Evolutionary conservation across 1,140 invertebrate species (phyloP), one percentile per base, ranked within the genome.

Genomic region (Pachypeltis micranthus): DNA sequence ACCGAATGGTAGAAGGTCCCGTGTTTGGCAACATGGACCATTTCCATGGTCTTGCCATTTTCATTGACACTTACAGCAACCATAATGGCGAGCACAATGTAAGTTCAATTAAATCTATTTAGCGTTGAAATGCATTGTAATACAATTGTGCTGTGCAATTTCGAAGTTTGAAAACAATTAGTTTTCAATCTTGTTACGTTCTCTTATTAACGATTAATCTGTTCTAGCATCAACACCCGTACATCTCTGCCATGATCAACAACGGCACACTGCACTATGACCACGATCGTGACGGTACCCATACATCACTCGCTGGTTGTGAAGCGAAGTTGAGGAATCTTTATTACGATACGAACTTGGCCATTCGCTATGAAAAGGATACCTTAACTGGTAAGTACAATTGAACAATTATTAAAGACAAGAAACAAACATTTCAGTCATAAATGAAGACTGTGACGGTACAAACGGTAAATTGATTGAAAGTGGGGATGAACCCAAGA

Each of bases 81-180:
- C 95, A 99, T 70, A 99, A 99, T 81, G 96, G 94, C n/a, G 88
- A 90, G 55, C 93, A 98, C 72, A 93, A 92, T 80, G 92, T 96
- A 83, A 80, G 82, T 64, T 39, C 56, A 51, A 39, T 44, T 21
- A n/a, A 28, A n/a, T n/a, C n/a, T n/a, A n/a, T n/a, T n/a, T n/a
- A n/a, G n/a, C n/a, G n/a, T n/a, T n/a, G n/a, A n/a, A n/a, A n/a
- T n/a, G n/a, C n/a, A n/a, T n/a, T n/a, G n/a, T n/a, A n/a, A n/a
- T n/a, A n/a, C n/a, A n/a, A n/a, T n/a, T n/a, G n/a, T n/a, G n/a
- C n/a, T n/a, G n/a, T n/a, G n/a, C n/a, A n/a, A n/a, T n/a, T n/a
- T n/a, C n/a, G n/a, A n/a, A n/a, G n/a, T n/a, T n/a, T n/a, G n/a
- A n/a, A n/a, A n/a, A 14, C 39, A n/a, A 23, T 60, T 34, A 31